Conservation (phyloP, 2,113 vertebrate species). For the Anolis sagrei region DNA sequence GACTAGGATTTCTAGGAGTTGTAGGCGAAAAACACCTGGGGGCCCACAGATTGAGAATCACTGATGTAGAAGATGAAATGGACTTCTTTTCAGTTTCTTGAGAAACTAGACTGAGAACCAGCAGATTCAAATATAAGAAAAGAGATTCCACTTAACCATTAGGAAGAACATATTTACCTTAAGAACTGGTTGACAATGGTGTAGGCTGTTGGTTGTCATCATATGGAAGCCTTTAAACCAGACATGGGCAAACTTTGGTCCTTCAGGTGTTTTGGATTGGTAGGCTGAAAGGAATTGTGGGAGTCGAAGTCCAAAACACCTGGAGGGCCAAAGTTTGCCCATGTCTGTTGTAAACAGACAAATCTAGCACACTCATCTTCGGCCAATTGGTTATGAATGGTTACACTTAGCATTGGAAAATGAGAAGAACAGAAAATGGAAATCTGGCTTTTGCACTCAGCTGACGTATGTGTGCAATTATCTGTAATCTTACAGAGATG, state of each 20-base stretch:
- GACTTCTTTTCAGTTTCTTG: background rate
- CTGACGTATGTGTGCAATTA: background rate
- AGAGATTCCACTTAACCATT: background rate
- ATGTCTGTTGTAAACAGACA: background rate
- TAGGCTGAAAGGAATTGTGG: too few species aligned
- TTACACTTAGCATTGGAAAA: background rate
- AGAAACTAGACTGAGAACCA: background rate
- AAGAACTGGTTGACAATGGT: background rate
- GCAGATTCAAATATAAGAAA: background rate
- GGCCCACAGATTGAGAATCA: too few species aligned
- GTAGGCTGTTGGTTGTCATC: background rate
- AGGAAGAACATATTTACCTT: background rate
- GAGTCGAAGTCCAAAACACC: too few species aligned
- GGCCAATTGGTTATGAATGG: background rate
- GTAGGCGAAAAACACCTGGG: too few species aligned
- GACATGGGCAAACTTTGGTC: too few species aligned
- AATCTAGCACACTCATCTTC: background rate
- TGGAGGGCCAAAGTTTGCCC: too few species aligned
- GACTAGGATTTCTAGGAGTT: too few species aligned
- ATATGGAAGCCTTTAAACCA: background rate
- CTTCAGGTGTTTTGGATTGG: background rate
- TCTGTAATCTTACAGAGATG: background rate
- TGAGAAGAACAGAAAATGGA: background rate
- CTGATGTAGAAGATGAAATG: background rate
- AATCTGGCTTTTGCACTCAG: background rate